A percentile compares a stretch with the other conserved stretches of the same genome.
Conservation (phyloP, 2,888 invertebrate species). For the Phengaris alcon region DNA sequence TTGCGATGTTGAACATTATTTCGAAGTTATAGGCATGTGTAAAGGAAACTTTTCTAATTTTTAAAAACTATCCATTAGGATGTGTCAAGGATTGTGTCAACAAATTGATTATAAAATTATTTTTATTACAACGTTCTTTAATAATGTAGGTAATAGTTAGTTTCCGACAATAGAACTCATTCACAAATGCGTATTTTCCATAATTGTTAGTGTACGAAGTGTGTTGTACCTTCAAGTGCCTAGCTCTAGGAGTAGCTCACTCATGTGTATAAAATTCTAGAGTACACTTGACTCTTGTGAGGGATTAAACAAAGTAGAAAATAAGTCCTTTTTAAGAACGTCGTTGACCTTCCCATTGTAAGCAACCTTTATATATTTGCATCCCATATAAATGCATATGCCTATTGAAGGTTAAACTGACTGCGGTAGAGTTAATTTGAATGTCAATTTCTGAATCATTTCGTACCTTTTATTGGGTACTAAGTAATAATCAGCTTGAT, state of each 20-base stretch:
- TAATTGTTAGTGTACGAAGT: constrained; percentile 6
- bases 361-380: constrained; percentile 11
- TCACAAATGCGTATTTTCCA: neutral
- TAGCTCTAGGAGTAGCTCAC: constrained; percentile 8
- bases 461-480: neutral
- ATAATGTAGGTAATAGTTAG: neutral
- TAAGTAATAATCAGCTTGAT: neutral
- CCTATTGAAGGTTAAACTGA: constrained; percentile 10
- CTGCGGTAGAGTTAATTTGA: neutral
- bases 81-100: no score
- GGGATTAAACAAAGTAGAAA: constrained; percentile 14
- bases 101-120: no score
- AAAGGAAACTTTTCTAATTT: neutral
- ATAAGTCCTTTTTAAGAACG: constrained; percentile 24
- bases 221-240: constrained; percentile 16
- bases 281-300: constrained; percentile 11
- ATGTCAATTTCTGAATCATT: constrained; percentile 20
- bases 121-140: neutral
- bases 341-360: constrained; percentile 13
- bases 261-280: neutral
- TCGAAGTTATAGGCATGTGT: neutral
- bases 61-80: neutral
- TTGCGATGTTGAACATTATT: neutral
- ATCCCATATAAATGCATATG: constrained; percentile 22
- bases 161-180: neutral